Conservation (phyloP, 2,888 invertebrate species). For the Parasteatoda lunata region DNA sequence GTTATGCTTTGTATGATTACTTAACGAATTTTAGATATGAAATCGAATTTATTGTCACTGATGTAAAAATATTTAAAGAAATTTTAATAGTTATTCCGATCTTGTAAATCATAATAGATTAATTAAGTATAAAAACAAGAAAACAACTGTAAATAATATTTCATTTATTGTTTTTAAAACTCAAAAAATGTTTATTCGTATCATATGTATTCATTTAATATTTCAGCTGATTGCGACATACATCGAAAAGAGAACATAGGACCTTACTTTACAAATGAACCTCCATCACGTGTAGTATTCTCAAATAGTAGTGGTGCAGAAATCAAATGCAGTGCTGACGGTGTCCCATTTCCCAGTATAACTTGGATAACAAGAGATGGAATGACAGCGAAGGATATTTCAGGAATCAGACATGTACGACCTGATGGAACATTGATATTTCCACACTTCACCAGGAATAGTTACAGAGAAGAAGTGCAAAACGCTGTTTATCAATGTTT, state of each 20-base stretch:
- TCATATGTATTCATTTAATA: not conserved
- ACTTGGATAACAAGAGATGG: constrained; percentile 71
- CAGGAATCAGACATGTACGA: constrained; percentile 72
- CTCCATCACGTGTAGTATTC: constrained; percentile 43
- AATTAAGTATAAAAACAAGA: too few relatives aligned
- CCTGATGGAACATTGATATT: constrained; percentile 74
- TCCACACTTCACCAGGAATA: constrained; percentile 72
- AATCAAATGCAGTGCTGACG: constrained; percentile 54
- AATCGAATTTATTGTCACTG: too few relatives aligned
- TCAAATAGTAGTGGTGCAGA: constrained; percentile 64
- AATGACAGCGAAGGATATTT: constrained; percentile 71
- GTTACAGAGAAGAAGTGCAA: constrained; percentile 72
- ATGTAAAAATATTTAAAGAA: too few relatives aligned
- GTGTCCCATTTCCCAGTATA: constrained; percentile 44
- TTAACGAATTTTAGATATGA: too few relatives aligned
- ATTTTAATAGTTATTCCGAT: too few relatives aligned
- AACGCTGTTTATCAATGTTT: constrained; percentile 73
- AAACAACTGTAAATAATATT: too few relatives aligned
- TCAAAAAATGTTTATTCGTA: too few relatives aligned
- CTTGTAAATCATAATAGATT: too few relatives aligned
- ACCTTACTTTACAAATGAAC: constrained; percentile 52
- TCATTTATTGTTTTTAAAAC: too few relatives aligned
- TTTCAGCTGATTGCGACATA: constrained; percentile 38
- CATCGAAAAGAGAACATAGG: constrained; percentile 56
- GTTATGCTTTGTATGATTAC: too few relatives aligned